These are phyloP conservation scores for Pachycephala philippinensis DNA, from an alignment of 2,113 vertebrate genomes.

Conservation along the genomic window DNA sequence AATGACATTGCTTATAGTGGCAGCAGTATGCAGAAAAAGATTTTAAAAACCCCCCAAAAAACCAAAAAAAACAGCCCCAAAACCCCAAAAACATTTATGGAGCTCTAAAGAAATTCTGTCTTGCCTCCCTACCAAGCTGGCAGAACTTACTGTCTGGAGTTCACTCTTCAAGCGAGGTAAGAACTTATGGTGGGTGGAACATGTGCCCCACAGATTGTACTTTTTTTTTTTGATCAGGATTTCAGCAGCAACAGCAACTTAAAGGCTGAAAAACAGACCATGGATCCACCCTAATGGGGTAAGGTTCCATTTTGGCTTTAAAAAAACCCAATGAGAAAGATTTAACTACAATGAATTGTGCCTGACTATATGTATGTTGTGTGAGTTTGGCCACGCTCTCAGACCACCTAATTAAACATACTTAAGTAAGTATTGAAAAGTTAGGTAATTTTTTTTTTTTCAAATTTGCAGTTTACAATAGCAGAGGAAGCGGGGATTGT, in stretches of 20 bases:
- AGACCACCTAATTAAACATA: background rate
- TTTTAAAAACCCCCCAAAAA: background rate
- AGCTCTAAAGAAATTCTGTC: background rate
- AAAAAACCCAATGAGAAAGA: background rate
- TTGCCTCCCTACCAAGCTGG: background rate
- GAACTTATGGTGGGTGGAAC: background rate
- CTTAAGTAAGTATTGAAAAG: background rate
- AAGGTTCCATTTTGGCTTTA: background rate
- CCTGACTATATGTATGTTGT: background rate
- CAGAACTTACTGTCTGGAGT: background rate
- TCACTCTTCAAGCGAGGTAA: background rate
- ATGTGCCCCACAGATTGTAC: accelerated
- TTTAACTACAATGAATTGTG: background rate
- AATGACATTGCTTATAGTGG: background rate
- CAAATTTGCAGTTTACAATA: background rate
- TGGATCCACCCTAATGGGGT: background rate
- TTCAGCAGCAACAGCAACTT: background rate
- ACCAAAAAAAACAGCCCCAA: background rate
- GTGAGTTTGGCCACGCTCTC: background rate
- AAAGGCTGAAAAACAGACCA: background rate
- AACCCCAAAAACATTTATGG: background rate
- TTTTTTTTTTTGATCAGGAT: background rate
- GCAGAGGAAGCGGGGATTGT: background rate
- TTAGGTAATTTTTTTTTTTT: background rate
- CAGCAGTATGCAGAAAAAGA: background rate